These are phyloP conservation scores for Etheostoma cragini DNA, from an alignment of 2,113 vertebrate genomes.

Conservation along the genomic window DNA sequence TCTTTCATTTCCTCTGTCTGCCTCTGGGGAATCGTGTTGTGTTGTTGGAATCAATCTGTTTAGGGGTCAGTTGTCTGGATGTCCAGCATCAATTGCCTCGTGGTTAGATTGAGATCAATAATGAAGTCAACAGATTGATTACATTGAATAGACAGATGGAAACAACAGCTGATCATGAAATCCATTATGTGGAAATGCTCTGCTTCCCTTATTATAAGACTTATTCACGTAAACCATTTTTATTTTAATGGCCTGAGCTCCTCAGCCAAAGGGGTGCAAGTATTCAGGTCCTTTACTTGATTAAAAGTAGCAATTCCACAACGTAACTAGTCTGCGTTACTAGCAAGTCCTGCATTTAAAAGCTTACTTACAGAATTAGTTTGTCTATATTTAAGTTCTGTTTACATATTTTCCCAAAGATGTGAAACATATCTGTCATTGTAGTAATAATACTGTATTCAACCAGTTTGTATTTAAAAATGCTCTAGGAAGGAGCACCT, in stretches of 20 bases:
- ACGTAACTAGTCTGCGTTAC: background rate
- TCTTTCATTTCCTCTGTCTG: constrained; percentile 62
- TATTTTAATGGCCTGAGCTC: background rate
- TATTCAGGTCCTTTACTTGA: background rate
- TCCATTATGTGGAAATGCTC: background rate
- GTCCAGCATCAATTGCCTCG: constrained; percentile 29
- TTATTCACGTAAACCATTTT: background rate
- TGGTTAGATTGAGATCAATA: constrained; percentile 48
- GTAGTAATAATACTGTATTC: background rate
- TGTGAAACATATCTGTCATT: background rate
- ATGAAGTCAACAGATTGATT: constrained; percentile 23
- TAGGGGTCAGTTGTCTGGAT: constrained; percentile 58
- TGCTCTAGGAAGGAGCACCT: background rate
- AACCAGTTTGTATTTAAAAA: too few species aligned
- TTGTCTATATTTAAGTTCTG: background rate
- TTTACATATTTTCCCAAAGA: background rate
- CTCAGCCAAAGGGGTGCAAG: background rate
- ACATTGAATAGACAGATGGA: background rate
- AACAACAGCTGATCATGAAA: constrained; percentile 1
- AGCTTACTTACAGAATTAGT: background rate
- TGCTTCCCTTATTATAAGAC: too few species aligned
- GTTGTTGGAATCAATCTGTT: constrained; percentile 50
- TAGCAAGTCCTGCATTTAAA: background rate
- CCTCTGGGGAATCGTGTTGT: background rate
- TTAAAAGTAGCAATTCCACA: background rate